Conservation (phyloP, 2,797 vertebrate genomes). For the Bradypus variegatus region DNA sequence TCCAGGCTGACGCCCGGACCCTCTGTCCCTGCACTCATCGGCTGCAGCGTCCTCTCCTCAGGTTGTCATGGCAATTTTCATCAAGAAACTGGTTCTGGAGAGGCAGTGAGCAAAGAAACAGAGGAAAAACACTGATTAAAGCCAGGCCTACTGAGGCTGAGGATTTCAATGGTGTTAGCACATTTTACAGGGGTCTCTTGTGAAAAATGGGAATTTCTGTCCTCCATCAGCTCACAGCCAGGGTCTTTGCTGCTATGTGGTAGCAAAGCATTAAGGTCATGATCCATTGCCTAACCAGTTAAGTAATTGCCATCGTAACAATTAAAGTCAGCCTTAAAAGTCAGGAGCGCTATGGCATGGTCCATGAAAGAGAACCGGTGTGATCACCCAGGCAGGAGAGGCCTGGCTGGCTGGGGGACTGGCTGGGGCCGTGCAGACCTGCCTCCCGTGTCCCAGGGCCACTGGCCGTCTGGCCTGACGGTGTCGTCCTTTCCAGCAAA, state of each 20-base stretch:
- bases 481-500: neutral
- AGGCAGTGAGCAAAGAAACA: neutral
- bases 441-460: neutral
- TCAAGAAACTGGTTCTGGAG: slow-evolving; percentile 41
- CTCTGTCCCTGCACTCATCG: neutral
- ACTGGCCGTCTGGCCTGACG: neutral
- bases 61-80: slow-evolving; percentile 64
- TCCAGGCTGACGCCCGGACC: neutral
- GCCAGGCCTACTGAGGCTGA: neutral
- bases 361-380: neutral
- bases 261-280: neutral
- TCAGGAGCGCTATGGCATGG: neutral
- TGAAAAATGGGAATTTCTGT: neutral
- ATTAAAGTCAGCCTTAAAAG: neutral
- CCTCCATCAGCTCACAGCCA: neutral
- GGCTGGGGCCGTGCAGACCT: neutral
- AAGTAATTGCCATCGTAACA: neutral
- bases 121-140: slow-evolving; percentile 13
- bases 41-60: neutral
- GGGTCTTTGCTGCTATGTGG: neutral
- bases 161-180: neutral
- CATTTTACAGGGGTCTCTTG: neutral
- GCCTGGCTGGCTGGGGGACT: accelerated
- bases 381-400: neutral
- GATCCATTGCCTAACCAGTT: neutral